phyloP scores from a whole-genome alignment of 2,113 vertebrate species.

The Penelope pileata region DNA sequence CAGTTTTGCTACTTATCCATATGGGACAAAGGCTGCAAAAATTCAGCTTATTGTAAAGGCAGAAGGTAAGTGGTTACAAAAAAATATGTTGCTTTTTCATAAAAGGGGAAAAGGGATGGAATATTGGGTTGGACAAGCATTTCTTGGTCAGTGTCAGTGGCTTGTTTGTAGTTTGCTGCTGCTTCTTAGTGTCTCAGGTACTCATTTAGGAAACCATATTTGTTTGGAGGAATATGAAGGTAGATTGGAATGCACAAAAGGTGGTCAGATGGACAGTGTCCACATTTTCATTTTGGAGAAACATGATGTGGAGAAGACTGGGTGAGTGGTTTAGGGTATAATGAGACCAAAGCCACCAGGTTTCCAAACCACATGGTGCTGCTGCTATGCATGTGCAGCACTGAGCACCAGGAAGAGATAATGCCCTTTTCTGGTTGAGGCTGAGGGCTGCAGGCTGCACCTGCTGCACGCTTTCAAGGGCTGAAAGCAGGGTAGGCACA shows the following conservation, averaged over 20 bases:
- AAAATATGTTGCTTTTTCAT: background rate
- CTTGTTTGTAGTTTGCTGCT: background rate
- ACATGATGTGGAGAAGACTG: background rate
- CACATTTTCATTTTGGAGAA: background rate
- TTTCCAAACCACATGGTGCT: background rate
- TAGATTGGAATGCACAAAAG: background rate
- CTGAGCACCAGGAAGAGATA: background rate
- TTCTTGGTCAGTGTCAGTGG: background rate
- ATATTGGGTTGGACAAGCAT: background rate
- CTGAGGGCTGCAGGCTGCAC: background rate
- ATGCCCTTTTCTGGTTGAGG: background rate
- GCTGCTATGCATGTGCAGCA: rapidly evolving
- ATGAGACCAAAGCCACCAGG: background rate
- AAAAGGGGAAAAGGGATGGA: rapidly evolving
- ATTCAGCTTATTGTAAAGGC: slow-evolving; percentile 42
- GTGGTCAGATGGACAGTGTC: background rate
- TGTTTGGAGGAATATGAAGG: background rate
- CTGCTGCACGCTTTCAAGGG: rapidly evolving
- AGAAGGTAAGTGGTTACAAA: slow-evolving; percentile 29
- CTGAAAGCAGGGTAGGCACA: background rate
- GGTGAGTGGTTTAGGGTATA: background rate
- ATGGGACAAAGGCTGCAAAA: slow-evolving; percentile 35
- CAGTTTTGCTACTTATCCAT: slow-evolving; percentile 64
- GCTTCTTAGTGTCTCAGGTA: background rate
- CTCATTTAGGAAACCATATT: background rate